Conservation (phyloP, 2,888 invertebrate genomes). For the Leucophenga maculata region DNA sequence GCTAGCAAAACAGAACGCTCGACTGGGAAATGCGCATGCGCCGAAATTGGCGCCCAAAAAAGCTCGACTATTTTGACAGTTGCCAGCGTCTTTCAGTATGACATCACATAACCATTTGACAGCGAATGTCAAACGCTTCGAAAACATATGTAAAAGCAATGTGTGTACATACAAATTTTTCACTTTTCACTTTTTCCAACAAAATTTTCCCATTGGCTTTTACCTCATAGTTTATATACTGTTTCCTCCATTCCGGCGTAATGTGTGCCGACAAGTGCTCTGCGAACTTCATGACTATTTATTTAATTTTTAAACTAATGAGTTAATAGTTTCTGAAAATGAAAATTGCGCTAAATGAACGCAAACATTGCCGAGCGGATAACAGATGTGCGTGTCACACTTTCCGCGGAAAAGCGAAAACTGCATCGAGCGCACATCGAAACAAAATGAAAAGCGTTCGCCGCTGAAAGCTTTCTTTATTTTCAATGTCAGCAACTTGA, state of each 20-base stretch:
- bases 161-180: constrained; percentile 54
- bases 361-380: constrained; percentile 24
- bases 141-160: constrained; percentile 11
- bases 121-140: constrained; percentile 48
- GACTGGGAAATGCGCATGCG: constrained; percentile 50
- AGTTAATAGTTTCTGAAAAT: not conserved
- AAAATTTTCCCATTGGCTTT: constrained; percentile 24
- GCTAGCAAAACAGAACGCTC: constrained; percentile 50
- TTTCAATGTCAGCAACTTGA: constrained; percentile 47
- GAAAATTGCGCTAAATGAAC: not conserved
- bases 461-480: constrained; percentile 10
- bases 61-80: constrained; percentile 55
- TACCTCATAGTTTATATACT: constrained; percentile 84
- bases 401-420: constrained; percentile 31
- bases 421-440: constrained; percentile 9
- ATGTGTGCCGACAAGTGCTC: constrained; percentile 91
- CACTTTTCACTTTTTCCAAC: constrained; percentile 28
- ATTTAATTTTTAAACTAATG: not conserved
- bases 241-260: constrained; percentile 94
- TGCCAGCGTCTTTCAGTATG: constrained; percentile 46
- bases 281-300: constrained; percentile 86
- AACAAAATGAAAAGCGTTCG: not conserved
- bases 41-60: constrained; percentile 35
- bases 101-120: constrained; percentile 54
- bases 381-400: constrained; percentile 15